phyloP scores from a whole-genome alignment of 2,797 vertebrate genomes.

The Etheostoma perlongum region DNA sequence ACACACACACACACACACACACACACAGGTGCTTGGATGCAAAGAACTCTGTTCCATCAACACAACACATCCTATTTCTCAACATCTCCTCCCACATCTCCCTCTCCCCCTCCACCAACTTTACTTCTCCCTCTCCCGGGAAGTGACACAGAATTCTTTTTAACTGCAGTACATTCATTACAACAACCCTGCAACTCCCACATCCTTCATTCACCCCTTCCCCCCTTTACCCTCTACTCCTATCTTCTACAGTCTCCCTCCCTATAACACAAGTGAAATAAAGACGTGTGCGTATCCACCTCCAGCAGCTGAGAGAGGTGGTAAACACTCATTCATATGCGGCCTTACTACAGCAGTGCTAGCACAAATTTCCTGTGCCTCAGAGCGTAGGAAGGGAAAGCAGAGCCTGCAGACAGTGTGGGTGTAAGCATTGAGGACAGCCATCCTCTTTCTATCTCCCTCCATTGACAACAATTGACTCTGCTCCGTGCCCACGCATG shows the following conservation, averaged over 20 bases:
- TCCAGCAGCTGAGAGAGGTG: conserved; percentile 52
- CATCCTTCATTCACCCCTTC: conserved; percentile 22
- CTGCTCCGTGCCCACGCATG: not conserved
- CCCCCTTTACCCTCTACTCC: not conserved
- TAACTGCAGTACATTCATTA: conserved; percentile 84
- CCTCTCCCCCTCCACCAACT: conserved; percentile 66
- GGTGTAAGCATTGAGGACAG: conserved; percentile 61
- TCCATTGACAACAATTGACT: conserved; percentile 42
- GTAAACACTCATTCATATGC: conserved; percentile 72
- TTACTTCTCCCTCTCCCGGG: conserved; percentile 79
- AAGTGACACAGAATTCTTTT: conserved; percentile 86
- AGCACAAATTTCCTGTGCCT: conserved; percentile 48
- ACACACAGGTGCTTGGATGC: conserved; percentile 53
- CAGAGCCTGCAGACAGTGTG: conserved; percentile 72
- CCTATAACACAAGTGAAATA: conserved; percentile 33
- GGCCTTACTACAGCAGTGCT: conserved; percentile 50
- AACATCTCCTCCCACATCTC: conserved; percentile 76
- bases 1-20: conserved; percentile 19
- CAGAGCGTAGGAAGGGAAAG: conserved; percentile 53
- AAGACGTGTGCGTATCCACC: conserved; percentile 49
- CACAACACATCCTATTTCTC: conserved; percentile 78
- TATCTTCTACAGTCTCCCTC: conserved; percentile 19
- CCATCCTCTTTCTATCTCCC: conserved; percentile 25
- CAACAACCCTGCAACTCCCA: conserved; percentile 71
- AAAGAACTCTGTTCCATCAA: conserved; percentile 75